Evolutionary conservation across 2,113 vertebrate species (phyloP).

Genomic region (Malurus elegans): DNA sequence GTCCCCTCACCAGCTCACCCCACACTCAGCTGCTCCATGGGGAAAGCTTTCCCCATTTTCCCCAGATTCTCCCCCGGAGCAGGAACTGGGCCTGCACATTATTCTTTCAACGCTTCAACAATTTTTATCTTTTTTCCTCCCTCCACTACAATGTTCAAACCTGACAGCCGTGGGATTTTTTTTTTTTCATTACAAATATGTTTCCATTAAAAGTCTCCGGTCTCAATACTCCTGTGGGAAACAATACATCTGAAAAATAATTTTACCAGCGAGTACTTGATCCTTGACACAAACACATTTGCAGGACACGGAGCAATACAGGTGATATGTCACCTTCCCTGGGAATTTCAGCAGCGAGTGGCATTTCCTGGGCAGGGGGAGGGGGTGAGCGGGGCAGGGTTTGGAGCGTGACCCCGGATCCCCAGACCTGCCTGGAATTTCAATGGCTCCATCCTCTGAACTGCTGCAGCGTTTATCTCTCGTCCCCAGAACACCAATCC

Average conservation of each 20-base stretch:
- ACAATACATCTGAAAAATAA: neutral
- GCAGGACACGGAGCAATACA: neutral
- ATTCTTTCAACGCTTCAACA: neutral
- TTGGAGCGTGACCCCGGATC: neutral
- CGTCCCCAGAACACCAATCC: neutral
- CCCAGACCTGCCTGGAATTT: neutral
- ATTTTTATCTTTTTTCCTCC: neutral
- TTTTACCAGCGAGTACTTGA: neutral
- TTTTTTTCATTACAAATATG: neutral
- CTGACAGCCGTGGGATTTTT: rapidly evolving
- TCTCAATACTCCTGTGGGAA: neutral
- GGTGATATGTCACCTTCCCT: neutral
- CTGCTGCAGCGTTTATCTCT: rapidly evolving
- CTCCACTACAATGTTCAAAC: rapidly evolving
- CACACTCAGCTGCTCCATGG: too few relatives aligned
- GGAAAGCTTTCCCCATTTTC: too few relatives aligned
- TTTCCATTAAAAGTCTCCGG: neutral
- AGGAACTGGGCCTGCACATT: rapidly evolving
- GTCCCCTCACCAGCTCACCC: too few relatives aligned
- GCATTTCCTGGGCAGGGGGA: neutral
- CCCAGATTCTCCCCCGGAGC: neutral
- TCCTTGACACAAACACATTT: neutral
- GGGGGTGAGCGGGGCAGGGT: neutral
- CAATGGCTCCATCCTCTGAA: neutral
- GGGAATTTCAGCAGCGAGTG: neutral